phyloP scores from a whole-genome alignment of 2,113 vertebrate genomes.

The Gasterosteus nipponicus region DNA sequence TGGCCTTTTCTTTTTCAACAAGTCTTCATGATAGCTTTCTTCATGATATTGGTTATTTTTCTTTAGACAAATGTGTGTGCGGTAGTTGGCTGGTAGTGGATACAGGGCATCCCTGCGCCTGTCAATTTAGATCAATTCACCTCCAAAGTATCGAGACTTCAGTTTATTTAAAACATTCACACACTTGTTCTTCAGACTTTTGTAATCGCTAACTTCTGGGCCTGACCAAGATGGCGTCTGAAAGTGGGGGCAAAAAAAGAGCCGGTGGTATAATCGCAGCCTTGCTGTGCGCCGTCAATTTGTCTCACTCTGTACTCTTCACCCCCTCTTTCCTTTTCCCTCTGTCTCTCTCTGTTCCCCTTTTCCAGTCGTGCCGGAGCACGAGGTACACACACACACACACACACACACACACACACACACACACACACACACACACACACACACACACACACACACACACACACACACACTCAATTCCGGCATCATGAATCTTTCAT shows the following conservation, averaged over 20 bases:
- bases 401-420: conserved; percentile 37
- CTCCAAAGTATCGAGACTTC: not conserved
- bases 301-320: conserved; percentile 70
- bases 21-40: not conserved
- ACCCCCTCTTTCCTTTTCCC: conserved; percentile 50
- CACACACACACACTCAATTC: conserved; percentile 46
- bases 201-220: not conserved
- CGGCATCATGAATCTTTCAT: conserved; percentile 86
- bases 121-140: not conserved
- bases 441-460: conserved; percentile 57
- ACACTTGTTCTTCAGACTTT: conserved; percentile 16
- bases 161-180: not conserved
- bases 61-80: not conserved
- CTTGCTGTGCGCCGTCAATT: conserved; percentile 73
- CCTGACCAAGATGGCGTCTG: conserved; percentile 49
- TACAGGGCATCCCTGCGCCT: not conserved
- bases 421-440: conserved; percentile 37
- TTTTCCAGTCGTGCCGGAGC: conserved; percentile 70
- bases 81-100: not conserved
- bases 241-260: conserved; percentile 45
- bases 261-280: conserved; percentile 64
- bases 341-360: conserved; percentile 69
- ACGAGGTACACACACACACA: conserved; percentile 59
- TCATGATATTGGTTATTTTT: not conserved
- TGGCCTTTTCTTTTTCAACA: not conserved